Evolutionary conservation across 2,888 invertebrate species (phyloP), one percentile per base, ranked within the genome.

Genomic region (Diarsia dahlii): DNA sequence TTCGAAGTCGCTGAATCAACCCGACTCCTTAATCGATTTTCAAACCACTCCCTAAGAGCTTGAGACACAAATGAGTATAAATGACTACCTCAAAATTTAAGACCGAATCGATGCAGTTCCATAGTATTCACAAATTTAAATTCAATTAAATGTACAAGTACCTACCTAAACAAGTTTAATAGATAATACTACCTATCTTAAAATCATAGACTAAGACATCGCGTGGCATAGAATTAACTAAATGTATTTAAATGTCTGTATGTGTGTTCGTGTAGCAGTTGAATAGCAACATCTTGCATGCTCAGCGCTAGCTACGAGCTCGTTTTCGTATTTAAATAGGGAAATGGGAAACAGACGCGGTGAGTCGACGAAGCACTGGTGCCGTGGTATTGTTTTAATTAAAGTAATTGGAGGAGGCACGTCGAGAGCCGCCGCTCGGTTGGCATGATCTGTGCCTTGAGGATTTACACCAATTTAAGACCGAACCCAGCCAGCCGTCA

Each of bases 321-420:
- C 95, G 95, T 95, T 96, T 94, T 95, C 95, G 95, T 96, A 96
- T 96, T 96, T 96, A 96, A 96, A 96, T 96, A 96, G 95, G 95
- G 94, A 96, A 96, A 96, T 95, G 94, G 95, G 95, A 96, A 95
- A 95, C 96, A 95, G 95, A 94, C 93, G 93, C 95, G 93, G 94
- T 93, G 95, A 95, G 94, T 95, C 95, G 95, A 94, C 95, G 95
- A 92, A 95, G 94, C 94, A 93, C 93, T 95, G 94, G 93, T 95
- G 92, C 93, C 95, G 93, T 94, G 94, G 95, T 96, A 95, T 96
- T 96, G 96, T 96, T 96, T 96, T 96, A 96, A 96, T 96, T 96
- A 96, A 96, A 96, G 95, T 96, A 96, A 96, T 96, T 96, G 96
- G 96, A 95, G 95, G 95, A 96, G 95, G 95, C 95, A 95, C 95